Conservation (phyloP, 2,888 invertebrate genomes). For the Lampropteryx suffumata region DNA sequence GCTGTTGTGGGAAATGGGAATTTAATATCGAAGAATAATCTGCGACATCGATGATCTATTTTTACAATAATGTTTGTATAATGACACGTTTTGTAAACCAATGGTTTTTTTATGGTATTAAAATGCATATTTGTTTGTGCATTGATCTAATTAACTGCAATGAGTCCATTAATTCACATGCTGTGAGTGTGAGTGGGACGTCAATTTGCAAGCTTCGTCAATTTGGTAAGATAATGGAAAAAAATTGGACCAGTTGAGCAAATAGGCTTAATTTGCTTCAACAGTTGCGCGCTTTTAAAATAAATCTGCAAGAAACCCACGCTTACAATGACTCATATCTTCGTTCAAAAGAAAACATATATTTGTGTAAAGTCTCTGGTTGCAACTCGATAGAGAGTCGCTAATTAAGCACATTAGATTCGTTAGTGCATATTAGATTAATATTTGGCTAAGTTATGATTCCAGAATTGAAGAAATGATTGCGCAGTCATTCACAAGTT, state of each 20-base stretch:
- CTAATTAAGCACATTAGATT: not conserved
- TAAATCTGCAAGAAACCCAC: conserved; percentile 50
- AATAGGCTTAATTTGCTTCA: conserved; percentile 54
- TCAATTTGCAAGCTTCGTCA: conserved; percentile 25
- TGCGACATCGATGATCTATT: not conserved
- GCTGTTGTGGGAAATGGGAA: conserved; percentile 17
- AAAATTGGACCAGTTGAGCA: conserved; percentile 41
- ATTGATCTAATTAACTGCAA: conserved; percentile 8
- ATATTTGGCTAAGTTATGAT: conserved; percentile 3
- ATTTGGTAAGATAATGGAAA: conserved; percentile 36
- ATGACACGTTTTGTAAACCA: no score
- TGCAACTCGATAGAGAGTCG: not conserved
- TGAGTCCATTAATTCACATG: conserved; percentile 11
- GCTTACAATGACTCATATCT: conserved; percentile 29
- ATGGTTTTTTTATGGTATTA: not conserved
- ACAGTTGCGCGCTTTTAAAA: conserved; percentile 45
- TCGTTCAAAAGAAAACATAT: not conserved
- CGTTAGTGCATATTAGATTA: no score
- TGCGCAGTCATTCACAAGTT: conserved; percentile 42
- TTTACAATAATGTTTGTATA: no score
- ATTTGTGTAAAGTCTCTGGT: not conserved
- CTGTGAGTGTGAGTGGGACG: conserved; percentile 17
- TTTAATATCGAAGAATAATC: conserved; percentile 6
- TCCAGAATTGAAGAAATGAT: conserved; percentile 34
- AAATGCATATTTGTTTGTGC: not conserved